Percentiles rank a stretch among this genome's conserved stretches.
Evolutionary conservation across 2,888 invertebrate species (phyloP).

Genomic region (Plutella xylostella): DNA sequence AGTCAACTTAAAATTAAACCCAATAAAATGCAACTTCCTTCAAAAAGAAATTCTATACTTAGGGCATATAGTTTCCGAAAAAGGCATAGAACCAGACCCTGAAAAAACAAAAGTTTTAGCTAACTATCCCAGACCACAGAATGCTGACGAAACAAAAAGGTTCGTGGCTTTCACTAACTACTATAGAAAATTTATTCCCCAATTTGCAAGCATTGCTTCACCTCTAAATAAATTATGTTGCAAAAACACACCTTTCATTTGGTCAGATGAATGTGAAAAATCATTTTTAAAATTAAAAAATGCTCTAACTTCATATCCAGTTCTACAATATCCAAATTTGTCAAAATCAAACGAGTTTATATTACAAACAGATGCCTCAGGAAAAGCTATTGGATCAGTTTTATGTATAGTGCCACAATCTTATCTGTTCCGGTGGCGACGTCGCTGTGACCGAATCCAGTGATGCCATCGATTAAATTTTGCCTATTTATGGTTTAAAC

Average conservation of each 20-base stretch:
- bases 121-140: constrained; percentile 3
- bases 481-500: too few relatives aligned
- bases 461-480: too few relatives aligned
- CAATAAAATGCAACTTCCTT: constrained; percentile 1
- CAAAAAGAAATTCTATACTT: constrained; percentile 6
- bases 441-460: too few relatives aligned
- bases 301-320: not conserved
- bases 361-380: constrained; percentile 3
- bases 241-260: not conserved
- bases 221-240: not conserved
- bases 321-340: constrained; percentile 3
- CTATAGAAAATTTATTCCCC: constrained; percentile 2
- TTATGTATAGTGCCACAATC: too few relatives aligned
- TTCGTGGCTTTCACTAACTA: constrained; percentile 3
- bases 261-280: not conserved
- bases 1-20: constrained; percentile 4
- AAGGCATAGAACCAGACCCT: not conserved
- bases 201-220: constrained; percentile 1
- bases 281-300: not conserved
- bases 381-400: not conserved
- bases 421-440: too few relatives aligned
- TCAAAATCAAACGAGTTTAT: not conserved
- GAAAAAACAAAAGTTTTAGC: not conserved
- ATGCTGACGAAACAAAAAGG: constrained; percentile 1
- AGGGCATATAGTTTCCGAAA: not conserved